These are phyloP conservation scores for Pluvianellus socialis DNA, from an alignment of 2,113 vertebrate species.

Conservation along the genomic window DNA sequence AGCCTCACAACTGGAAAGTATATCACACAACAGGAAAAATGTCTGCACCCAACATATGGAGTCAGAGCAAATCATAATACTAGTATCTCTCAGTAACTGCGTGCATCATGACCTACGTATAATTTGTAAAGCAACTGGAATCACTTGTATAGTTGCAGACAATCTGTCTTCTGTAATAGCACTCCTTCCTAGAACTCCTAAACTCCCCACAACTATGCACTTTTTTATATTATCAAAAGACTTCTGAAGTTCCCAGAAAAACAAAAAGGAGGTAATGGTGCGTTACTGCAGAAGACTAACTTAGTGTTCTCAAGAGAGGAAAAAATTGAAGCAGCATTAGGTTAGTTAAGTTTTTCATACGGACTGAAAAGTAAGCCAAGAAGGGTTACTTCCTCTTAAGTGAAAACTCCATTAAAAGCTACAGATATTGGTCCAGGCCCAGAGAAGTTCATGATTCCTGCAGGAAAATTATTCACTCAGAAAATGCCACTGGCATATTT, in stretches of 20 bases:
- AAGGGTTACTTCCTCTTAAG: constrained; percentile 40
- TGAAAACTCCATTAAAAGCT: constrained; percentile 48
- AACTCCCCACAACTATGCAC: neutral
- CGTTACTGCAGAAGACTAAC: constrained; percentile 15
- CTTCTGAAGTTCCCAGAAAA: constrained; percentile 49
- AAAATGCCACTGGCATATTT: constrained; percentile 49
- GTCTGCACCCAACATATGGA: neutral
- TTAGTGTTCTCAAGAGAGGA: constrained; percentile 18
- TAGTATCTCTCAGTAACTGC: neutral
- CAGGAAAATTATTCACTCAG: constrained; percentile 56
- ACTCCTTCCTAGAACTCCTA: neutral
- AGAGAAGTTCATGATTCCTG: constrained; percentile 59
- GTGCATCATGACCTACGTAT: neutral
- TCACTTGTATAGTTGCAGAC: neutral
- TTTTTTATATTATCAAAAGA: neutral
- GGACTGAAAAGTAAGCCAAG: constrained; percentile 63
- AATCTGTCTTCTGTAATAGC: neutral
- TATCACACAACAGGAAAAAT: neutral
- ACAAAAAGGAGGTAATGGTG: constrained; percentile 33
- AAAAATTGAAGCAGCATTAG: constrained; percentile 62
- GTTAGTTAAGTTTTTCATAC: constrained; percentile 50
- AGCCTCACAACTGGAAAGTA: neutral
- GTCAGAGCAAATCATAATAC: neutral
- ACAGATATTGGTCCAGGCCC: constrained; percentile 55
- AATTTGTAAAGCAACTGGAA: neutral